Percentiles rank a stretch among this genome's conserved stretches.
Conservation (phyloP, 2,888 invertebrate genomes). For the Pterobdella sp. region DNA sequence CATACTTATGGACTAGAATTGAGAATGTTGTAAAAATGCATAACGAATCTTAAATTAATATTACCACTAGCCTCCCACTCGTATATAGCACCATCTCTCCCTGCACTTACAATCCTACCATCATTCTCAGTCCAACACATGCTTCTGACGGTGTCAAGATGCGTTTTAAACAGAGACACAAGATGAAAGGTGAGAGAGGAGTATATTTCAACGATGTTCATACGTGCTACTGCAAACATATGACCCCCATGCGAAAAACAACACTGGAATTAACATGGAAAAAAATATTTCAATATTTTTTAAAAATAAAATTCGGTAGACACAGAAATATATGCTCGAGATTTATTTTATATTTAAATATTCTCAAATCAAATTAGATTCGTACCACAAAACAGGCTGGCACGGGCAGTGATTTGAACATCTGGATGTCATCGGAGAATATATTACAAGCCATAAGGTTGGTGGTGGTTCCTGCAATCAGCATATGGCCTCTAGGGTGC, state of each 20-base stretch:
- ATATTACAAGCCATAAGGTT: slow-evolving; percentile 80
- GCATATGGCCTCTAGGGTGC: slow-evolving; percentile 71
- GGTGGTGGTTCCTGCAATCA: slow-evolving; percentile 80
- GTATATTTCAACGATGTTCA: slow-evolving; percentile 74
- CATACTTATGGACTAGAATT: not conserved
- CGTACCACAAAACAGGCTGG: slow-evolving; percentile 64
- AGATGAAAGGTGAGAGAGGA: slow-evolving; percentile 72
- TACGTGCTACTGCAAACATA: slow-evolving; percentile 77
- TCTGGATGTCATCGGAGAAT: slow-evolving; percentile 72
- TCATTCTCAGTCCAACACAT: slow-evolving; percentile 59
- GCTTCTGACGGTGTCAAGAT: slow-evolving; percentile 26
- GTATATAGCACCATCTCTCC: slow-evolving; percentile 80
- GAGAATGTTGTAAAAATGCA: not conserved
- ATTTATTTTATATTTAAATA: no score
- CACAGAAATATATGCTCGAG: no score
- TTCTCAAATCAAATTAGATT: slow-evolving; percentile 45
- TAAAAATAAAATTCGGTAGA: no score
- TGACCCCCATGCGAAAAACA: slow-evolving; percentile 78
- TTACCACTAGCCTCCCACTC: slow-evolving; percentile 66
- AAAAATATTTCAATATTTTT: no score
- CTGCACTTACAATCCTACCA: slow-evolving; percentile 72
- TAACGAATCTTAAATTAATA: not conserved
- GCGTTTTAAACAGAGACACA: slow-evolving; percentile 45
- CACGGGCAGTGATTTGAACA: slow-evolving; percentile 64
- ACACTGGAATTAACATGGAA: no score